phyloP scores from a whole-genome alignment of 2,888 invertebrate genomes.

The Microdon myrmicae region DNA sequence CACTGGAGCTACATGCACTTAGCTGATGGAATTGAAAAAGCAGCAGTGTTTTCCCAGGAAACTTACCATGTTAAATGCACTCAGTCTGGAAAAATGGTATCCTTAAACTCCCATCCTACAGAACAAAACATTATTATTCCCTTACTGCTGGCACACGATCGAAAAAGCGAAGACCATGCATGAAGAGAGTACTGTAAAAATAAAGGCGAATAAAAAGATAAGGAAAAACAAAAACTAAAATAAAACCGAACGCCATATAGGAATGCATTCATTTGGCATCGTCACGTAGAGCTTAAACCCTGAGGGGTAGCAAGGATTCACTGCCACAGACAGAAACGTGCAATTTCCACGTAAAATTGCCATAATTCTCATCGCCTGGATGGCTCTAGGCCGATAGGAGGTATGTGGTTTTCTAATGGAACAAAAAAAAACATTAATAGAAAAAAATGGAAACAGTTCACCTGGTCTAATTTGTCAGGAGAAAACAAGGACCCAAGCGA shows the following conservation, averaged over 20 bases:
- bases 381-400: constrained; percentile 36
- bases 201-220: background rate
- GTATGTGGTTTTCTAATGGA: too few species aligned
- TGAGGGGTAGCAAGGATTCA: constrained; percentile 40
- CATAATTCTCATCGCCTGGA: constrained; percentile 43
- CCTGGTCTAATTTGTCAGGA: constrained; percentile 38
- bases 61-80: constrained; percentile 12
- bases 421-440: too few species aligned
- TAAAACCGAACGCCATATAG: constrained; percentile 15
- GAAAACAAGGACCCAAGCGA: constrained; percentile 22
- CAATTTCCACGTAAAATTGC: constrained; percentile 45
- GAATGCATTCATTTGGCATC: constrained; percentile 48
- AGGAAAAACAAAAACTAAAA: background rate
- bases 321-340: constrained; percentile 46
- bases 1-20: constrained; percentile 17
- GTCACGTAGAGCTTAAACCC: constrained; percentile 46
- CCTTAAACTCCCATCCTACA: background rate
- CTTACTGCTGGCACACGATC: too few species aligned
- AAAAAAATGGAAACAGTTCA: constrained; percentile 37
- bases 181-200: constrained; percentile 1
- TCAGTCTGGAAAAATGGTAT: constrained; percentile 4
- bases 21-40: constrained; percentile 22
- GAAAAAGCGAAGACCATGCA: background rate
- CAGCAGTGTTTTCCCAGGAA: constrained; percentile 11
- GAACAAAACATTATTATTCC: background rate